Evolutionary conservation across 2,888 invertebrate genomes (phyloP).

Genomic region (Harpalus rubripes): DNA sequence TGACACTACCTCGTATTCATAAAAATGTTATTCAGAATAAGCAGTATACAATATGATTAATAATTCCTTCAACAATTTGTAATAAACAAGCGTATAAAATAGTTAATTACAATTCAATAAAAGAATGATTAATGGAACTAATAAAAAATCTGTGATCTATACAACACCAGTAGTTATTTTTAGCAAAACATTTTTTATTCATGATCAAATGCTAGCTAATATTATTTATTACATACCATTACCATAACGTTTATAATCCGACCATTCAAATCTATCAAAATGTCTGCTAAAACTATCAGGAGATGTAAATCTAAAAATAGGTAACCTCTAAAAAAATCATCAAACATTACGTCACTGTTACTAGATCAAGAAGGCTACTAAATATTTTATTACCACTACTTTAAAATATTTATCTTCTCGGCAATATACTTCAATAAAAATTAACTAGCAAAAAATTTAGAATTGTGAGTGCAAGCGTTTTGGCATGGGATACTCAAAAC

Average conservation of each 20-base stretch:
- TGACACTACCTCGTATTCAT: too few relatives aligned
- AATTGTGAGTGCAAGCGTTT: too few relatives aligned
- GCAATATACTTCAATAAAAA: not conserved
- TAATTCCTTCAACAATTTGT: slow-evolving; percentile 30
- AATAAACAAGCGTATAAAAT: slow-evolving; percentile 37
- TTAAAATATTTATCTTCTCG: not conserved
- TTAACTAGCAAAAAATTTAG: too few relatives aligned
- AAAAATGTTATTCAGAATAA: too few relatives aligned
- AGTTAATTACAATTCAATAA: slow-evolving; percentile 49
- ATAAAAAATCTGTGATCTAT: slow-evolving; percentile 47
- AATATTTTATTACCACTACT: slow-evolving; percentile 26
- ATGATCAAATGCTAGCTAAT: slow-evolving; percentile 44
- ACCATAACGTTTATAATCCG: slow-evolving; percentile 29
- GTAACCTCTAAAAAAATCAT: slow-evolving; percentile 6
- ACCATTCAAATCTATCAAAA: slow-evolving; percentile 45
- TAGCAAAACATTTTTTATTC: slow-evolving; percentile 50
- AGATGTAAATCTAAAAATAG: slow-evolving; percentile 40
- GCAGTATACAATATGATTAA: slow-evolving; percentile 17
- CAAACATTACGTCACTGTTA: slow-evolving; percentile 8
- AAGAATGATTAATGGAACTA: slow-evolving; percentile 53
- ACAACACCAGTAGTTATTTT: slow-evolving; percentile 45
- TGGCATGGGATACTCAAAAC: too few relatives aligned
- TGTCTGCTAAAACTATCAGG: slow-evolving; percentile 3
- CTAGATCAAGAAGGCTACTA: slow-evolving; percentile 34
- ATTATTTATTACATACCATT: slow-evolving; percentile 50